Evolutionary conservation across 2,113 vertebrate genomes (phyloP).

Genomic region (Nannobrachium achirus): DNA sequence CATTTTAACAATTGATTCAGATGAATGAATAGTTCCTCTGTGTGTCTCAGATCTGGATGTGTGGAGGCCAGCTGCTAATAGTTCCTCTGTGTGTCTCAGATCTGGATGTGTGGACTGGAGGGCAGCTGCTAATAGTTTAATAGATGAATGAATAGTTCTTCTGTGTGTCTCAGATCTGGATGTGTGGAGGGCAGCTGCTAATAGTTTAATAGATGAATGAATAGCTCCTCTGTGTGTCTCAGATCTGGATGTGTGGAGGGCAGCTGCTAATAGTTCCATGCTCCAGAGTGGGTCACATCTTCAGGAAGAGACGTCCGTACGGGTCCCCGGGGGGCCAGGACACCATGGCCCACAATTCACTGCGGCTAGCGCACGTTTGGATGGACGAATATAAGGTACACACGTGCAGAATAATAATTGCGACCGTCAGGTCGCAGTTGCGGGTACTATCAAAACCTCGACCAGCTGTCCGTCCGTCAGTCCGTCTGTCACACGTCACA

Average conservation of each 20-base stretch:
- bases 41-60: slow-evolving; percentile 89
- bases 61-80: slow-evolving; percentile 86
- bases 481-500: too few relatives aligned
- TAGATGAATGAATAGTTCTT: too few relatives aligned
- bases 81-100: too few relatives aligned
- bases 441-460: too few relatives aligned
- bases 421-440: too few relatives aligned
- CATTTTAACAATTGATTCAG: too few relatives aligned
- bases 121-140: too few relatives aligned
- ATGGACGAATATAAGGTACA: slow-evolving; percentile 96
- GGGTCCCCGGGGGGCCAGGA: slow-evolving; percentile 94
- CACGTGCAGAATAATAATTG: background rate
- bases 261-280: slow-evolving; percentile 93
- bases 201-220: too few relatives aligned
- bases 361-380: slow-evolving; percentile 94
- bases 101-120: too few relatives aligned
- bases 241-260: slow-evolving; percentile 99
- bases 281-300: slow-evolving; percentile 96
- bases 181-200: too few relatives aligned
- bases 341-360: slow-evolving; percentile 96
- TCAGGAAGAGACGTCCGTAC: slow-evolving; percentile 95
- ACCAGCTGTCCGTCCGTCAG: too few relatives aligned
- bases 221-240: slow-evolving; percentile 12
- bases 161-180: slow-evolving; percentile 82
- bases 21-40: too few relatives aligned